Percentiles rank a stretch among this genome's conserved stretches.
These are phyloP conservation scores for Sinodicranocentrus sp. DNA, from an alignment of 2,888 invertebrate genomes.

Conservation along the genomic window DNA sequence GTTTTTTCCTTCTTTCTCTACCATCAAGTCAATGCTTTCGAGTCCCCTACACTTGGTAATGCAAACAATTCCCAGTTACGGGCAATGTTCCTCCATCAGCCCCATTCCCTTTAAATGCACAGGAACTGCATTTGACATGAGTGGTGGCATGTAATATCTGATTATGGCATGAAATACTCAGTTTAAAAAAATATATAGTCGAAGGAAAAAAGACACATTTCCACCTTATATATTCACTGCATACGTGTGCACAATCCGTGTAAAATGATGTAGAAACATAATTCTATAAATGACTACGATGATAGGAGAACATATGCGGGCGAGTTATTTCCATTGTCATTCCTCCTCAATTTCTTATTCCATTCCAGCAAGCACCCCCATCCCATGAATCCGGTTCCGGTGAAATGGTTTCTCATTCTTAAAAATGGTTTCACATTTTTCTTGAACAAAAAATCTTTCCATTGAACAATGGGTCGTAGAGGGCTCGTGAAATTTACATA, in stretches of 20 bases:
- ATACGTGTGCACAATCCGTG: constrained; percentile 49
- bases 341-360: constrained; percentile 28
- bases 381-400: constrained; percentile 68
- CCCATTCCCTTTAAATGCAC: constrained; percentile 8
- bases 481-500: constrained; percentile 13
- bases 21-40: constrained; percentile 17
- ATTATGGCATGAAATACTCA: constrained; percentile 28
- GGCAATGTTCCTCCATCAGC: constrained; percentile 15
- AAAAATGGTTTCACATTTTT: not conserved
- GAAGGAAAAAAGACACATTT: not conserved
- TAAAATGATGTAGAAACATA: constrained; percentile 48
- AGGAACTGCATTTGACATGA: constrained; percentile 58
- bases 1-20: constrained; percentile 30
- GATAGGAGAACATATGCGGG: not conserved
- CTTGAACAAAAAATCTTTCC: not conserved
- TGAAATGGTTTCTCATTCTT: constrained; percentile 55
- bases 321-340: constrained; percentile 47
- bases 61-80: constrained; percentile 15
- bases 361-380: constrained; percentile 55
- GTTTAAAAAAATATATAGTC: constrained; percentile 3
- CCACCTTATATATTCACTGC: constrained; percentile 3
- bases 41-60: constrained; percentile 19
- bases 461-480: constrained; percentile 3
- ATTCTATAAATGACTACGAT: constrained; percentile 35
- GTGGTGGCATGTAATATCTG: constrained; percentile 39